These are phyloP conservation scores for western clawed frog (Xenopus tropicalis) DNA, from an alignment of 2,113 vertebrate genomes.

Conservation along the genomic window DNA sequence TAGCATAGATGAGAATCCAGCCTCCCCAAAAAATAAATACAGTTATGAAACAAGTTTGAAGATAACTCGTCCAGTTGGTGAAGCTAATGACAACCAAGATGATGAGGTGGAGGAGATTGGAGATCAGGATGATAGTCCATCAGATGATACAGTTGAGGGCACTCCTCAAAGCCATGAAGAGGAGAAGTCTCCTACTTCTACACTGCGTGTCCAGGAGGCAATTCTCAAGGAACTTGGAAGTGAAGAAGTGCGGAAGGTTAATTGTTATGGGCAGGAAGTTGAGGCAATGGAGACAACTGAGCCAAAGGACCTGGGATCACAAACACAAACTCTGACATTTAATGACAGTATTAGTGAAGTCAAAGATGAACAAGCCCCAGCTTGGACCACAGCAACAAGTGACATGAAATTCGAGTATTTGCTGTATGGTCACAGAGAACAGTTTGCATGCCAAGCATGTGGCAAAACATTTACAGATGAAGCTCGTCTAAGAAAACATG, in stretches of 20 bases:
- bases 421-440: constrained; percentile 92
- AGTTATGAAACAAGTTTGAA: constrained; percentile 69
- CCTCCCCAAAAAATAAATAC: constrained; percentile 76
- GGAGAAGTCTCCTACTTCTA: constrained; percentile 77
- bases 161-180: constrained; percentile 77
- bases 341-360: constrained; percentile 89
- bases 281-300: constrained; percentile 84
- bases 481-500: constrained; percentile 86
- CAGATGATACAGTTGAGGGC: constrained; percentile 78
- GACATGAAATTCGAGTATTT: constrained; percentile 98
- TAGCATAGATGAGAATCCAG: constrained; percentile 77
- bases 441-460: constrained; percentile 85
- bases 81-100: constrained; percentile 71
- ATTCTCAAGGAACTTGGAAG: constrained; percentile 93
- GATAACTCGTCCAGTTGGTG: constrained; percentile 75
- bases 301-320: constrained; percentile 78
- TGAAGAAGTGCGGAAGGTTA: constrained; percentile 94
- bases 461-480: constrained; percentile 90
- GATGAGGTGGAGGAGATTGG: constrained; percentile 88
- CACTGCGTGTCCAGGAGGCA: constrained; percentile 89
- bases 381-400: constrained; percentile 79
- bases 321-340: constrained; percentile 86
- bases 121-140: constrained; percentile 83
- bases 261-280: constrained; percentile 95
- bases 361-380: constrained; percentile 80